Conservation (phyloP, 2,888 invertebrate genomes). For the Gari tellinella region DNA sequence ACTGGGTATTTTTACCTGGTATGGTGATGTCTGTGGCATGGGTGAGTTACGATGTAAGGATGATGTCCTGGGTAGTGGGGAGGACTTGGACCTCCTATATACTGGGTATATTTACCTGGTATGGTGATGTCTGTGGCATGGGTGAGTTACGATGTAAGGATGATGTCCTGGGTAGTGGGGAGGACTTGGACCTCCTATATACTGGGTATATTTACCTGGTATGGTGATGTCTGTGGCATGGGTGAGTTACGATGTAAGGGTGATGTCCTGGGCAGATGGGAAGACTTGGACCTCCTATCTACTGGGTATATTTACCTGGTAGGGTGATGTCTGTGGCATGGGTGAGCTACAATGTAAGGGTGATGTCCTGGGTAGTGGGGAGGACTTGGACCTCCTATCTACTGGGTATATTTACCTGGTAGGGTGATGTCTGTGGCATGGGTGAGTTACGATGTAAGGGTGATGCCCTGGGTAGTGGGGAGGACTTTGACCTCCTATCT, state of each 20-base stretch:
- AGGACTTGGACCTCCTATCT: constrained; percentile 42
- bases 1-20: neutral
- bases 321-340: constrained; percentile 1
- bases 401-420: constrained; percentile 2
- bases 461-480: constrained; percentile 51
- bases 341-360: constrained; percentile 51
- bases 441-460: constrained; percentile 51
- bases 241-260: constrained; percentile 51
- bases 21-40: constrained; percentile 2
- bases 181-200: constrained; percentile 42
- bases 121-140: constrained; percentile 2
- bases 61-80: constrained; percentile 52
- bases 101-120: constrained; percentile 2
- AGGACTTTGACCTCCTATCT: constrained; percentile 42
- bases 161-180: constrained; percentile 52
- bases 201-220: constrained; percentile 2
- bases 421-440: constrained; percentile 1
- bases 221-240: constrained; percentile 2
- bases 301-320: constrained; percentile 2
- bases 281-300: constrained; percentile 42
- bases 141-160: constrained; percentile 51
- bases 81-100: constrained; percentile 42
- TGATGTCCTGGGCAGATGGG: constrained; percentile 50
- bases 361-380: constrained; percentile 52
- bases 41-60: constrained; percentile 51